Percentiles rank a stretch among this genome's conserved stretches.
Evolutionary conservation across 2,113 vertebrate genomes (phyloP).

Genomic region (Megaceryle maxima): DNA sequence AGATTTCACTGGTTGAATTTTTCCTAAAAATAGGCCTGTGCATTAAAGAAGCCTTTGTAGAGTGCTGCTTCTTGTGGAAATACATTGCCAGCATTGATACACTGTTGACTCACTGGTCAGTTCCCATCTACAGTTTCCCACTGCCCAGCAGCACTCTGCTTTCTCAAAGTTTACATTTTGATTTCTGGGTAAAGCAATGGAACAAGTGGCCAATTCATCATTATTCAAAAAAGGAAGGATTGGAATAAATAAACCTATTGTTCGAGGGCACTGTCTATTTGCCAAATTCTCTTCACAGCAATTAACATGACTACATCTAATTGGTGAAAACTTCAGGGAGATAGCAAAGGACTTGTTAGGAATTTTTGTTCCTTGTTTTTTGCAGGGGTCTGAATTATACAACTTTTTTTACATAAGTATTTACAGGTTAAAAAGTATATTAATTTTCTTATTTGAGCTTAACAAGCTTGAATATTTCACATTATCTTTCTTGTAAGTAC

Average conservation of each 20-base stretch:
- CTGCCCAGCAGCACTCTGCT: not conserved
- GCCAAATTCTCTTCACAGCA: constrained; percentile 48
- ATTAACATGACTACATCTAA: constrained; percentile 53
- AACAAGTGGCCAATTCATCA: constrained; percentile 55
- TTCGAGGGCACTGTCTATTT: constrained; percentile 38
- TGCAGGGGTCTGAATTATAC: not conserved
- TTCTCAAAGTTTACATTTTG: constrained; percentile 43
- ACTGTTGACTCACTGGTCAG: not conserved
- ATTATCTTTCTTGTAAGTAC: constrained; percentile 64
- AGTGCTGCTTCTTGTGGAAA: not conserved
- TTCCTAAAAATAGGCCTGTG: not conserved
- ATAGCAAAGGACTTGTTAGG: constrained; percentile 13
- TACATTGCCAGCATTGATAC: not conserved
- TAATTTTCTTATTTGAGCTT: constrained; percentile 55
- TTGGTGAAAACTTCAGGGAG: constrained; percentile 48
- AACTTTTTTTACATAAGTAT: not conserved
- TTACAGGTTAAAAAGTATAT: constrained; percentile 20
- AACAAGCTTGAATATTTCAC: constrained; percentile 57
- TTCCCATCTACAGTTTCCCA: constrained; percentile 15
- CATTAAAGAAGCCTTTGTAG: not conserved
- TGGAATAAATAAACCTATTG: constrained; percentile 61
- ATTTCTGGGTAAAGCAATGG: constrained; percentile 35
- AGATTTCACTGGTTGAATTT: not conserved
- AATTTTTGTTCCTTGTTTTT: constrained; percentile 40
- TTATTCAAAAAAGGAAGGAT: constrained; percentile 34